Evolutionary conservation across 1,140 invertebrate genomes (phyloP), one percentile per base, ranked within the genome.

Genomic region (Sipha flava): DNA sequence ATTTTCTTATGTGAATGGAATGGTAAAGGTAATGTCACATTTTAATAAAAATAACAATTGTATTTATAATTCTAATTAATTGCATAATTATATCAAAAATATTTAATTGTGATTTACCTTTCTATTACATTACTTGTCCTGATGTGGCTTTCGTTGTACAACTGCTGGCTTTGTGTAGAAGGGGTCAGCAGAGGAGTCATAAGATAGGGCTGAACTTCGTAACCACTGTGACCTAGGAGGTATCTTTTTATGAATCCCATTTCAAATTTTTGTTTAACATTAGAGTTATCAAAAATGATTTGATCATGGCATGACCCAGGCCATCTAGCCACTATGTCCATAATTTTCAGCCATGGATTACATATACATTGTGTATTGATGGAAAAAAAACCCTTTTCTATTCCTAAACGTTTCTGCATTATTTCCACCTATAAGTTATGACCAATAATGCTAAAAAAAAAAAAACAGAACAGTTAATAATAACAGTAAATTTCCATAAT

Each of bases 321-420:
- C 72, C 72, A 75, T 75, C 43, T 18, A 9, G 40, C 31, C 4
- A 75, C 72, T 52, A 77, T 77, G 18, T 77, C 72, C 26, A 47
- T 37, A 59, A 77, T 77, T 77, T 49, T 23, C 2, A 77, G 49
- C 47, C 12, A 47, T 12, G 73, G 47, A 49, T 37, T 31, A 10
- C 73, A 37, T 29, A 77, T 23, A 7, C 37, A 43, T 37, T 77
- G 73, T 7, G 47, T 49, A 23, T 77, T 77, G 37, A 26, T 77
- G 9, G 73, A 77, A 54, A 77, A 77, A 18, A 12, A 77, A 62
- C 37, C 73, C 49, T 77, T 77, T 62, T 31, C 47, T 12, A 7
- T 31, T 62, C 10, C 57, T 62, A 31, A 23, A 40, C 10, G 37
- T 6, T 40, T 40, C 37, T 40, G 4, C 37, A 40, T 40, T 10